Evolutionary conservation across 2,888 invertebrate species (phyloP), one percentile per base, ranked within the genome.

Genomic region (Halictus ligatus): DNA sequence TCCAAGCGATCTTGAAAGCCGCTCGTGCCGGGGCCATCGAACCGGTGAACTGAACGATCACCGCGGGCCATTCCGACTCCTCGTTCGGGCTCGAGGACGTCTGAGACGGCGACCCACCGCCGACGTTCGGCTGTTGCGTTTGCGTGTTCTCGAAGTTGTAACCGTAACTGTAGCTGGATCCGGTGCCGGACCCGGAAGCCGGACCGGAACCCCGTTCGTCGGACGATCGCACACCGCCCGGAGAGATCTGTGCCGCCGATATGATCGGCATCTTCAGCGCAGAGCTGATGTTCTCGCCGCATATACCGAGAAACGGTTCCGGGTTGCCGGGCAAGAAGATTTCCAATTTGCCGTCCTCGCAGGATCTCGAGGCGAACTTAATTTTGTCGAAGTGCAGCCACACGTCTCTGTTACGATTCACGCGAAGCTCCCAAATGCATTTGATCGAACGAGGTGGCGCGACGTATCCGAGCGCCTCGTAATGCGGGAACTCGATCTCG

Each of bases 1-100:
- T 98, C 98, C 98, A 98, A 21, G 98, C 98, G 58, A 98, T 97
- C 94, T 98, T 98, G 93, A 98, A 98, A 18, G 98, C 97, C 15
- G 98, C 98, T 84, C 98, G 96, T 0, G 98, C 98, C 0, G 98
- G 98, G 0, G 97, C 96, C 88, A 98, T 97, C 0, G 97, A 97
- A 67, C 98, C 97, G 0, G 97, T 97, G 86, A 97, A 98, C 78
- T 97, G 97, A 83, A 98, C 97, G 83, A 97, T 96, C 96, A 79
- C 93, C 0, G 97, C 97, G 83, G 97, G 95, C 0, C 97, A 97
- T 89, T 97, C 90, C 5, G 67, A 40, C 18, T 86, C 75, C 2
- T 85, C 84, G 15, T 54, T 75, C 18, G 84, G 29, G 6, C 1
- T 18, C 1, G 78, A 40, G 2, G 78, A 64, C 2, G 50, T n/a